These are phyloP conservation scores for Arion vulgaris DNA, from an alignment of 1,140 invertebrate species.

Conservation along the genomic window DNA sequence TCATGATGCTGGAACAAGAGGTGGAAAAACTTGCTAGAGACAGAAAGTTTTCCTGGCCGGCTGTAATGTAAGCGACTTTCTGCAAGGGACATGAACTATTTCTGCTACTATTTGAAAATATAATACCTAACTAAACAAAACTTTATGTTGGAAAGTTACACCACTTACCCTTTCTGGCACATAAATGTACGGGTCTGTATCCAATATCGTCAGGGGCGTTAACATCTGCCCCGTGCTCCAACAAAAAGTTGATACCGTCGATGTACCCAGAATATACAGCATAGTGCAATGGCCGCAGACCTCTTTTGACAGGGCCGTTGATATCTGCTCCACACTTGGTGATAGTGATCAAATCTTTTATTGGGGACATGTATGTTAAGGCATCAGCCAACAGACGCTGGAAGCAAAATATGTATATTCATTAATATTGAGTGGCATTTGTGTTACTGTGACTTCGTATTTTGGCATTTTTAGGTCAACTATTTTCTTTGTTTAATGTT, in stretches of 20 bases:
- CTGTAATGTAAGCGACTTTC: too few relatives aligned
- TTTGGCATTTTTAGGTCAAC: too few relatives aligned
- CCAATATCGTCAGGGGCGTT: slow-evolving; percentile 91
- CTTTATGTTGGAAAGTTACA: too few relatives aligned
- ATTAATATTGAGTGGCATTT: neutral
- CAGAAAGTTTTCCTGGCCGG: too few relatives aligned
- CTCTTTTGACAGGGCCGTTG: slow-evolving; percentile 75
- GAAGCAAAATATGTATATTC: neutral
- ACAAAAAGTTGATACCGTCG: slow-evolving; percentile 79
- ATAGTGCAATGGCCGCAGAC: slow-evolving; percentile 90
- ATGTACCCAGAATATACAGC: slow-evolving; percentile 89
- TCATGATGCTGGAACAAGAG: too few relatives aligned
- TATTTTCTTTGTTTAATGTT: too few relatives aligned
- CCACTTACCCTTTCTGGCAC: slow-evolving; percentile 85
- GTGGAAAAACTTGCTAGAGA: too few relatives aligned
- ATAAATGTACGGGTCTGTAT: slow-evolving; percentile 89
- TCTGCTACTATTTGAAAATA: too few relatives aligned
- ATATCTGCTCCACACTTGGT: slow-evolving; percentile 60
- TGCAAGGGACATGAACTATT: too few relatives aligned
- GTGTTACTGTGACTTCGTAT: neutral
- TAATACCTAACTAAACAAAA: too few relatives aligned
- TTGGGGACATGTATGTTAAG: slow-evolving; percentile 87
- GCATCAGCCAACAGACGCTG: slow-evolving; percentile 87
- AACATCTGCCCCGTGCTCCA: slow-evolving; percentile 81
- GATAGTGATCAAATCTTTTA: slow-evolving; percentile 82